These are phyloP conservation scores for Varroa destructor DNA, from an alignment of 1,140 invertebrate species.

Conservation along the genomic window DNA sequence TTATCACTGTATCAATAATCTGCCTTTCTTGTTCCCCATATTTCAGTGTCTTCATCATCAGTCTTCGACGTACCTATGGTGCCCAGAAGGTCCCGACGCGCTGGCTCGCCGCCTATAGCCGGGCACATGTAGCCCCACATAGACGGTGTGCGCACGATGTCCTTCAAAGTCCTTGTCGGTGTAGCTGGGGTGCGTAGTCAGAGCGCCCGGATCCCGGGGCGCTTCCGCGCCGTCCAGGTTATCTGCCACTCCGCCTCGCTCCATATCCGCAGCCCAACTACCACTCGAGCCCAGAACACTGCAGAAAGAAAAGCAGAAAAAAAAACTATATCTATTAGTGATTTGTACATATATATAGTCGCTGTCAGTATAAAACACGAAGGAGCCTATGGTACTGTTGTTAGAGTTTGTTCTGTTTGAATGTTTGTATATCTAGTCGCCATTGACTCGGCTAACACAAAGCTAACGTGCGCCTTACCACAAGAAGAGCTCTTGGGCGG, in stretches of 20 bases:
- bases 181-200: constrained; percentile 56
- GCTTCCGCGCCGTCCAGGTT: constrained; percentile 41
- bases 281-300: constrained; percentile 16
- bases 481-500: no score
- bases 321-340: no score
- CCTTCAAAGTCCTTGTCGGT: constrained; percentile 76
- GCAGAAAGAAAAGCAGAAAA: background rate
- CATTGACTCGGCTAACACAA: no score
- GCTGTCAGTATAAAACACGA: no score
- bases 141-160: constrained; percentile 72
- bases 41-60: no score
- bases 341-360: no score
- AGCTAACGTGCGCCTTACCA: no score
- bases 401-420: no score
- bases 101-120: constrained; percentile 33
- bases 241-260: constrained; percentile 10
- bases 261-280: constrained; percentile 27
- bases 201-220: constrained; percentile 65
- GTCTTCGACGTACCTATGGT: background rate
- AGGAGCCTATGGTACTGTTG: no score
- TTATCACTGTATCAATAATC: no score
- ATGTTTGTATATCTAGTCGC: no score
- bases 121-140: constrained; percentile 68
- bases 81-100: constrained; percentile 25
- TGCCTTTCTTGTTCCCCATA: no score